Conservation (phyloP, 1,140 invertebrate genomes). For the Lasioglossum albipes region DNA sequence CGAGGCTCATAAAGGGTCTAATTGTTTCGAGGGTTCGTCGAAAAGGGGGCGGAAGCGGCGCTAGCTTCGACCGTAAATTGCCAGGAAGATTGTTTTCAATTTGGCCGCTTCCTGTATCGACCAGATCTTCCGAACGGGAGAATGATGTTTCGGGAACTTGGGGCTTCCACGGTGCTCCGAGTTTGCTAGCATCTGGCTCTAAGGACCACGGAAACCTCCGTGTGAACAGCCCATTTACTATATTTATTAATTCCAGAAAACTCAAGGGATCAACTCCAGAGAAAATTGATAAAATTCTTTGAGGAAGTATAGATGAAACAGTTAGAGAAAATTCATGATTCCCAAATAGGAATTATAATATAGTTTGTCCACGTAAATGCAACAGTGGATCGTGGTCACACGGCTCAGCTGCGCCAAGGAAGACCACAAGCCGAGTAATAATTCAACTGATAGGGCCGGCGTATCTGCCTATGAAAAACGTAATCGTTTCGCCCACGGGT, state of each 20-base stretch:
- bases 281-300: no score
- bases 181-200: no score
- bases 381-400: no score
- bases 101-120: conserved; percentile 51
- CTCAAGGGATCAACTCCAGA: no score
- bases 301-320: no score
- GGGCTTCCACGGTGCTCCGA: no score
- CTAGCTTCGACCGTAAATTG: conserved; percentile 38
- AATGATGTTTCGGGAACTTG: no score
- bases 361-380: no score
- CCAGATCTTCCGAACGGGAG: background rate
- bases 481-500: conserved; percentile 30
- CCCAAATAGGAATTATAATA: no score
- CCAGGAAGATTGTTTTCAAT: conserved; percentile 45
- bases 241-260: no score
- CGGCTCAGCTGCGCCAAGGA: background rate
- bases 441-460: no score
- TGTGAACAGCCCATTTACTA: background rate
- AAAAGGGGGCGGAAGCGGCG: conserved; percentile 30
- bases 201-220: background rate
- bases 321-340: background rate
- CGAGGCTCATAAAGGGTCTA: conserved; percentile 57
- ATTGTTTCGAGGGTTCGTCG: conserved; percentile 54
- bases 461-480: background rate
- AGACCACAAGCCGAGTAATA: background rate